Base-by-base conservation (phyloP, 2,797 vertebrate genomes). In the Sebastes flavidus region DNA sequence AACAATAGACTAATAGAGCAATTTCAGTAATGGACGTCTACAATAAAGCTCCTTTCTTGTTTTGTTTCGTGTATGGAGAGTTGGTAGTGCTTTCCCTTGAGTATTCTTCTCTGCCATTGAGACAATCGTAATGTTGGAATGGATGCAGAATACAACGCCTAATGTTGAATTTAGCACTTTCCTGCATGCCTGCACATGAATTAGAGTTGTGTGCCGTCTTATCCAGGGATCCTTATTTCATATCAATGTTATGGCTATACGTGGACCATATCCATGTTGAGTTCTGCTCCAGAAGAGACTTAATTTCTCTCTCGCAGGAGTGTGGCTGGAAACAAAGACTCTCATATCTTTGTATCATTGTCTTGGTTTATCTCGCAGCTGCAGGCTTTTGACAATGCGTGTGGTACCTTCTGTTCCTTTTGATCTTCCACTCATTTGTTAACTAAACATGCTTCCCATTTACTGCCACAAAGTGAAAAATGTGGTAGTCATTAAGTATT, bases 401-500 rank as follows among this genome's bases (percentile, higher is more conserved):
- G 85, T 75, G 82, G 80, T 67, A 78, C 91, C 88, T 70, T 88
- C 81, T 83, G 85, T 78, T 88, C 55, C 75, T 88, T 84, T 89
- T 86, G 77, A 89, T 91, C 85, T 70, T 75, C 71, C 63, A 67
- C 90, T 90, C 87, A 90, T 92, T 93, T 92, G 92, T 92, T 90
- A 93, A 89, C 89, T 86, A 89, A 92, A 92, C 91, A 89, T 87
- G 86, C 70, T 81, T 92, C 85, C 85, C 88, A 82, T 93, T 90
- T 92, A 89, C 82, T 73, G 72, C 63, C 82, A 90, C 89, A 91
- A 91, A 95, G 91, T 94, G 93, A 91, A 92, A 88, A 94, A 90
- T 91, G 91, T 89, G 79, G 92, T 93, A 77, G 63, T 90, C 91
- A 87, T 94, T 87, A 94, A 94, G 86, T 92, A 91, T 94, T 94